phyloP scores from a whole-genome alignment of 2,888 invertebrate genomes.

The Sinhomidia bicolor region DNA sequence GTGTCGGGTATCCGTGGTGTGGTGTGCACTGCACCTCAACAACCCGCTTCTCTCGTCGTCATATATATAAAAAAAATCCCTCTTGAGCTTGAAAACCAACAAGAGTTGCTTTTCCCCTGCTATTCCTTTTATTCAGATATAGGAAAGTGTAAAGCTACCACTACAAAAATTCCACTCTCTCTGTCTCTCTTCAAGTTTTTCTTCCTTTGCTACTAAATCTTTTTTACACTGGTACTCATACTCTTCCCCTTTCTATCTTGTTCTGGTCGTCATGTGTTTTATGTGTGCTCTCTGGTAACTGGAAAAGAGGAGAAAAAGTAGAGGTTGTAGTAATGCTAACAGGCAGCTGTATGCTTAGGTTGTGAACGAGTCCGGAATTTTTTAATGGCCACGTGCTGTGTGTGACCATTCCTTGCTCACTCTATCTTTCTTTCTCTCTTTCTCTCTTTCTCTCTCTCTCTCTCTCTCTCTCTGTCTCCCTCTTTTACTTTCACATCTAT shows the following conservation, averaged over 20 bases:
- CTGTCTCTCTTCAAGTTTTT: slow-evolving; percentile 12
- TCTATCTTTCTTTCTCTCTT: slow-evolving; percentile 43
- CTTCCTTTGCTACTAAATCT: slow-evolving; percentile 31
- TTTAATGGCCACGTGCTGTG: slow-evolving; percentile 79
- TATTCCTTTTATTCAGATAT: slow-evolving; percentile 25
- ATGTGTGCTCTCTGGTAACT: slow-evolving; percentile 49
- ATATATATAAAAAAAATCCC: background rate
- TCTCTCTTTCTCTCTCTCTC: slow-evolving; percentile 33
- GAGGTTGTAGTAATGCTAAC: slow-evolving; percentile 41
- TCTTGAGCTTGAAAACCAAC: slow-evolving; percentile 26
- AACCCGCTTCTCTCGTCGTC: slow-evolving; percentile 32
- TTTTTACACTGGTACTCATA: slow-evolving; percentile 28
- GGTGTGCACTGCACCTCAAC: slow-evolving; percentile 71
- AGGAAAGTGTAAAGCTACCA: slow-evolving; percentile 43
- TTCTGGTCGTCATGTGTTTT: slow-evolving; percentile 64
- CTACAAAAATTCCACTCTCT: slow-evolving; percentile 46
- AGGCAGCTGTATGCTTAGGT: slow-evolving; percentile 59
- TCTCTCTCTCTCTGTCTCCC: slow-evolving; percentile 49
- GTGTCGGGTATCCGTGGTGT: slow-evolving; percentile 62
- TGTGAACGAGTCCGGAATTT: slow-evolving; percentile 76
- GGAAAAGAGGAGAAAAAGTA: slow-evolving; percentile 43
- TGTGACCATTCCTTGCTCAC: slow-evolving; percentile 73
- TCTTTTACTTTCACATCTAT: slow-evolving; percentile 60
- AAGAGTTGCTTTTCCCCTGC: slow-evolving; percentile 16
- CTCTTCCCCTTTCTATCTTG: slow-evolving; percentile 18